A percentile compares a stretch with the other conserved stretches of the same genome.
phyloP scores from a whole-genome alignment of 1,140 invertebrate species.

The Wasmannia auropunctata region DNA sequence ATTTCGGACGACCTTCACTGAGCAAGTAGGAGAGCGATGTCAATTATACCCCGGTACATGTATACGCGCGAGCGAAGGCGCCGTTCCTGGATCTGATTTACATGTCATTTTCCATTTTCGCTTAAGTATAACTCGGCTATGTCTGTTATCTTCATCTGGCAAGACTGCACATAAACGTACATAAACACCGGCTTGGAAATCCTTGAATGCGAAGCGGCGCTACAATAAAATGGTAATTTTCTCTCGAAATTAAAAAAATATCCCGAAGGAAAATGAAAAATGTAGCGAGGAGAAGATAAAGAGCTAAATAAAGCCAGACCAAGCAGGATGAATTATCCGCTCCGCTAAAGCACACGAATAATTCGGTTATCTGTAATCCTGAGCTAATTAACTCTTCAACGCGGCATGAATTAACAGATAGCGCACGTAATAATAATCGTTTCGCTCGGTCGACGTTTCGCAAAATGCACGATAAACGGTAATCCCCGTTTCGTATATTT shows the following conservation, averaged over 20 bases:
- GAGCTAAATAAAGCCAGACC: neutral
- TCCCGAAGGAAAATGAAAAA: neutral
- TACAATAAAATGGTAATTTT: slow-evolving; percentile 3
- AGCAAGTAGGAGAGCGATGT: slow-evolving; percentile 43
- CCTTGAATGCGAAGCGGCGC: neutral
- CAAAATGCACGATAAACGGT: slow-evolving; percentile 34
- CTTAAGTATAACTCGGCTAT: slow-evolving; percentile 4
- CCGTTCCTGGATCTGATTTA: slow-evolving; percentile 45
- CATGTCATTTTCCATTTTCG: slow-evolving; percentile 52
- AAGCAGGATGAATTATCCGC: neutral
- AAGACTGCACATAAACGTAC: neutral
- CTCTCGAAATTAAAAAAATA: neutral
- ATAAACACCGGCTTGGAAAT: neutral
- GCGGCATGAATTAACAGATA: slow-evolving; percentile 7
- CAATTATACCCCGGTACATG: slow-evolving; percentile 20
- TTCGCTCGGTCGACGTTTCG: slow-evolving; percentile 46
- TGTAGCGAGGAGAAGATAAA: neutral
- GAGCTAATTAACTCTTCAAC: slow-evolving; percentile 12
- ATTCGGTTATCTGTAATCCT: neutral
- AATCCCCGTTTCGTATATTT: slow-evolving; percentile 59
- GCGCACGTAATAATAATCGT: slow-evolving; percentile 36
- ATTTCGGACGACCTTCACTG: slow-evolving; percentile 46
- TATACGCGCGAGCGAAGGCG: slow-evolving; percentile 8
- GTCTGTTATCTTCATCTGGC: slow-evolving; percentile 21
- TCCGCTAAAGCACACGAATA: neutral